Conservation (phyloP, 2,888 invertebrate genomes). For the Myathropa florea region DNA sequence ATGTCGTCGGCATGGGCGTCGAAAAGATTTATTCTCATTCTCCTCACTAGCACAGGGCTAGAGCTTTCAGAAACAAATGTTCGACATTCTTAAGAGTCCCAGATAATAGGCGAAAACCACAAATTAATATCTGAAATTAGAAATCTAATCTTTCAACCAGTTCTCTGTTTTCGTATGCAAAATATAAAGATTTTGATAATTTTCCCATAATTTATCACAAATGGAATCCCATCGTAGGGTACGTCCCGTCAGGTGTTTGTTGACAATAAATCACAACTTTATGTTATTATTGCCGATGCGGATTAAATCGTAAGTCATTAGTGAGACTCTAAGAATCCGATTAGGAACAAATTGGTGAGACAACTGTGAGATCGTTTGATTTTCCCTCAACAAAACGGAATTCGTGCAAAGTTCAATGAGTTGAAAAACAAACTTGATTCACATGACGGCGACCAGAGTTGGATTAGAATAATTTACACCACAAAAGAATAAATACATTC, state of each 20-base stretch:
- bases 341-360: constrained; percentile 4
- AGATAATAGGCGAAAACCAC: neutral
- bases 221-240: neutral
- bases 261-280: constrained; percentile 19
- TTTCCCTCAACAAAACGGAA: neutral
- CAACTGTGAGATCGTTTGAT: neutral
- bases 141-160: constrained; percentile 10
- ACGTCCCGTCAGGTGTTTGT: neutral
- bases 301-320: constrained; percentile 6
- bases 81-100: neutral
- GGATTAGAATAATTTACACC: neutral
- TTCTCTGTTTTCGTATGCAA: constrained; percentile 9
- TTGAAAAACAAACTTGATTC: neutral
- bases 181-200: constrained; percentile 14
- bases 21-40: neutral
- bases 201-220: constrained; percentile 33
- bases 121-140: constrained; percentile 9
- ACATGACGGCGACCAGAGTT: neutral
- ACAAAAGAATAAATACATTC: neutral
- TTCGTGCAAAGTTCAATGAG: constrained; percentile 6
- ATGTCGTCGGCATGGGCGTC: neutral
- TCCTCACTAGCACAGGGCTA: neutral
- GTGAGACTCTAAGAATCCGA: constrained; percentile 4
- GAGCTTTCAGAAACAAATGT: constrained; percentile 4
- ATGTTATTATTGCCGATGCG: neutral